A percentile compares a stretch with the other conserved stretches of the same genome.
Evolutionary conservation across 92 coral and sea anemone species (phyloP).

Genomic region (Montipora capitata): DNA sequence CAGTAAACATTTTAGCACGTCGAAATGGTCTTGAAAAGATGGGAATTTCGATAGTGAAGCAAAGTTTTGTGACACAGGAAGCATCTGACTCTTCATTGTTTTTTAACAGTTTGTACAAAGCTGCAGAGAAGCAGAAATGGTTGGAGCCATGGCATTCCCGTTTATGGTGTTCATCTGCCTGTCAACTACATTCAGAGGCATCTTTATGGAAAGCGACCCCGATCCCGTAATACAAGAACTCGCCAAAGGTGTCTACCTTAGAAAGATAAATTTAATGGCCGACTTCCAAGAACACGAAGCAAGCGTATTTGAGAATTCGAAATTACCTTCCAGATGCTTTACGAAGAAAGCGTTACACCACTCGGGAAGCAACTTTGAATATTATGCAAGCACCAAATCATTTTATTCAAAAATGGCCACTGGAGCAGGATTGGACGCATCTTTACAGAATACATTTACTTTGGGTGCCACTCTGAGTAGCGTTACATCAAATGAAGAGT

Average conservation of each 20-base stretch:
- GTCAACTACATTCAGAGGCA: neutral
- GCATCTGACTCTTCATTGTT: no score
- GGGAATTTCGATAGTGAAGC: no score
- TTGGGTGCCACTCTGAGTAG: conserved; percentile 28
- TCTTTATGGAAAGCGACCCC: neutral
- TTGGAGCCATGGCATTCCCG: neutral
- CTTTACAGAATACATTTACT: neutral
- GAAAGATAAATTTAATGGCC: conserved; percentile 9
- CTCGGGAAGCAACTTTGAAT: conserved; percentile 4
- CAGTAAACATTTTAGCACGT: no score
- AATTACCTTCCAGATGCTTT: neutral
- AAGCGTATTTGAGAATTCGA: neutral
- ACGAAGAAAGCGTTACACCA: neutral
- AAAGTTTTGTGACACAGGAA: no score
- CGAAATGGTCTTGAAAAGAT: no score
- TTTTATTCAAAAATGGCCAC: conserved; percentile 45
- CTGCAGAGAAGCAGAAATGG: neutral
- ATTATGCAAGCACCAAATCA: conserved; percentile 18
- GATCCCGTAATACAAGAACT: neutral
- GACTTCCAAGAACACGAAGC: neutral
- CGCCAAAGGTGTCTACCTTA: conserved; percentile 1
- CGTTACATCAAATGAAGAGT: neutral
- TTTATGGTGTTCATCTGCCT: neutral
- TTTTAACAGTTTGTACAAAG: neutral
- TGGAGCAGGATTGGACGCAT: conserved; percentile 18